These are phyloP conservation scores for Shinisaurus crocodilurus DNA, from an alignment of 2,113 vertebrate genomes.

Conservation along the genomic window DNA sequence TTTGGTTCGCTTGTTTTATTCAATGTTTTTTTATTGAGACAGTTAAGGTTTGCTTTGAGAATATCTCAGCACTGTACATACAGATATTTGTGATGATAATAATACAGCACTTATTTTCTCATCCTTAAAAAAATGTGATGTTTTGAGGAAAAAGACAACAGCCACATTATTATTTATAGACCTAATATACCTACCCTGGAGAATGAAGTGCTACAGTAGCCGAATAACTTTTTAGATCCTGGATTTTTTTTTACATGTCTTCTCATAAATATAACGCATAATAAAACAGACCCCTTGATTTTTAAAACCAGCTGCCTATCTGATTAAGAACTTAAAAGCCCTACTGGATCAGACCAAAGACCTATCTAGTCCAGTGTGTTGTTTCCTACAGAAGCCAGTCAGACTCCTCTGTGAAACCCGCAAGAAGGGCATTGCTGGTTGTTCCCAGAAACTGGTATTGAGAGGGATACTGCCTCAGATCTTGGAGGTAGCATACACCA, in stretches of 20 bases:
- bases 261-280: neutral
- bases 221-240: neutral
- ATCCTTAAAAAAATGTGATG: neutral
- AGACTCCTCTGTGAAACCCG: neutral
- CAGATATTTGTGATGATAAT: neutral
- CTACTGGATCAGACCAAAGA: neutral
- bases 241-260: neutral
- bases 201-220: neutral
- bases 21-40: neutral
- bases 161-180: neutral
- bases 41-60: neutral
- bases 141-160: too few relatives aligned
- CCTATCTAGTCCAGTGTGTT: neutral
- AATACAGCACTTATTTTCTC: neutral
- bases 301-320: neutral
- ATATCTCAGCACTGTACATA: neutral
- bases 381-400: neutral
- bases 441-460: neutral
- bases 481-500: neutral
- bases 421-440: neutral
- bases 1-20: neutral
- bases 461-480: neutral
- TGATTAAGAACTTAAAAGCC: neutral
- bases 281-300: slow-evolving; percentile 2
- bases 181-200: neutral